These are phyloP conservation scores for Himantopus leucocephalus DNA, from an alignment of 2,113 vertebrate species.

Conservation along the genomic window DNA sequence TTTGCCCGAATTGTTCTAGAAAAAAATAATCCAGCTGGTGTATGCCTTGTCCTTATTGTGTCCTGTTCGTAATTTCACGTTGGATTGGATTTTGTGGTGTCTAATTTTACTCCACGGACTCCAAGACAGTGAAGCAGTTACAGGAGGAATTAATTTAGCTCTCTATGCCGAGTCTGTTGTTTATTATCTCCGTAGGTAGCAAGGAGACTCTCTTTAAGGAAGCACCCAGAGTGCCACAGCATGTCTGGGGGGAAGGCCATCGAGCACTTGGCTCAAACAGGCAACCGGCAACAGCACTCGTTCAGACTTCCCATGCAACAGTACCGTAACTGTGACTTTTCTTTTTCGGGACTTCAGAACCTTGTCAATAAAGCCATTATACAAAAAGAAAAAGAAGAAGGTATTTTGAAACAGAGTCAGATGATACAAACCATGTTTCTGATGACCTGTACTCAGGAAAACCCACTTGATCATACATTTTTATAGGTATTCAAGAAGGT, in stretches of 20 bases:
- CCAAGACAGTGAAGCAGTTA: neutral
- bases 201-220: conserved; percentile 84
- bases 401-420: conserved; percentile 63
- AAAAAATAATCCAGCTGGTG: neutral
- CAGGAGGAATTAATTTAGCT: neutral
- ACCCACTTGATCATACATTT: neutral
- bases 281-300: conserved; percentile 68
- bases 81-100: neutral
- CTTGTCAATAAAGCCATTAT: conserved; percentile 72
- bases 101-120: neutral
- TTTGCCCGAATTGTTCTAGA: neutral
- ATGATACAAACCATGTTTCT: neutral
- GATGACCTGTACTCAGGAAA: neutral
- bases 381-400: conserved; percentile 88
- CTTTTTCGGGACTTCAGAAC: conserved; percentile 86
- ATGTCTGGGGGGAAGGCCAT: conserved; percentile 90
- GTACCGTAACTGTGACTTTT: conserved; percentile 86
- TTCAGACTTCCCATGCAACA: conserved; percentile 83
- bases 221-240: conserved; percentile 79
- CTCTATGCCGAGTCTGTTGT: neutral
- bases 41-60: neutral
- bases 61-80: neutral
- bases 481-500: conserved; percentile 80
- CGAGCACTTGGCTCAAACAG: conserved; percentile 84
- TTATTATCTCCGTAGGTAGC: conserved; percentile 79